These are phyloP conservation scores for Macrosiphum euphorbiae DNA, from an alignment of 2,888 invertebrate species.

Conservation along the genomic window DNA sequence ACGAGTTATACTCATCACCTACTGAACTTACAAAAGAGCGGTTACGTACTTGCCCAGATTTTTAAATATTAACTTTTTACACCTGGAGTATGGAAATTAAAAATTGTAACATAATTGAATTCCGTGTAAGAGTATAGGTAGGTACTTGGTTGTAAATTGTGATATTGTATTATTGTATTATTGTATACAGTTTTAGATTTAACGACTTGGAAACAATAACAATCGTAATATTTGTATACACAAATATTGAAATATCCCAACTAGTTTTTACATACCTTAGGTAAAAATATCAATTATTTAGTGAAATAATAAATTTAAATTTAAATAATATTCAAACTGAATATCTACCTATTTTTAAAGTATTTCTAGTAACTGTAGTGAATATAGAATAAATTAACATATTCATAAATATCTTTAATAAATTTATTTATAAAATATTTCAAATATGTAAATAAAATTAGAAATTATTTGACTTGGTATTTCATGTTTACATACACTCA, in stretches of 20 bases:
- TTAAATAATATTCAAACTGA: not conserved
- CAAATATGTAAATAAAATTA: not conserved
- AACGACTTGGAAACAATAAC: not conserved
- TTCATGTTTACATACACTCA: not conserved
- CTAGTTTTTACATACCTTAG: not conserved
- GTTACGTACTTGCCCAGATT: not conserved
- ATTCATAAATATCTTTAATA: not conserved
- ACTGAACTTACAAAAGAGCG: not conserved
- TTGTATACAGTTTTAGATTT: not conserved
- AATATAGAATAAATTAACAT: not conserved
- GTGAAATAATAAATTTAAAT: not conserved
- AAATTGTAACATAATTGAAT: not conserved
- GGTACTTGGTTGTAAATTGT: not conserved
- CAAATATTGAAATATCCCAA: not conserved
- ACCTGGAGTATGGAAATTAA: not conserved
- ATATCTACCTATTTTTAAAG: not conserved
- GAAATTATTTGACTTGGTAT: not conserved
- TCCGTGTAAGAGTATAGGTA: not conserved
- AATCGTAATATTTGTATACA: not conserved
- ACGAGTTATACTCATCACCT: not conserved
- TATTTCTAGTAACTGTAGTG: not conserved
- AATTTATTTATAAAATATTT: not conserved
- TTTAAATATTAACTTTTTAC: not conserved
- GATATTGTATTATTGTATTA: no score
- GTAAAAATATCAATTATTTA: conserved; percentile 4